phyloP scores from a whole-genome alignment of 2,797 vertebrate species.

The Cyclura pinguis region DNA sequence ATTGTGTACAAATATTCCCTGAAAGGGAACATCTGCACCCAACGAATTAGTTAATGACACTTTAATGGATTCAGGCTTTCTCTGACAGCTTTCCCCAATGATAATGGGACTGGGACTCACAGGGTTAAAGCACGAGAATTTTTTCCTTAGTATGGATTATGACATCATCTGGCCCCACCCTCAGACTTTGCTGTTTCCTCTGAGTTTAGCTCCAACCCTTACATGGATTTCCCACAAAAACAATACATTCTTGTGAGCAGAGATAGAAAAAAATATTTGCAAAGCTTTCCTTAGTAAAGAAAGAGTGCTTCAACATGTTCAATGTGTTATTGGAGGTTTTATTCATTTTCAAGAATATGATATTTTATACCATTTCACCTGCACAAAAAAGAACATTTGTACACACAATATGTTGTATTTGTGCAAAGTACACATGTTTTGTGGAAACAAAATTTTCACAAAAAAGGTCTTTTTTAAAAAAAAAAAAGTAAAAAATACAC shows the following conservation, averaged over 20 bases:
- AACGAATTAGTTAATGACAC: neutral
- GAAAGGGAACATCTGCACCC: conserved; percentile 15
- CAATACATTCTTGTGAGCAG: neutral
- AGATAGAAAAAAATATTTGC: too few species aligned
- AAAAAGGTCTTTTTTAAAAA: too few species aligned
- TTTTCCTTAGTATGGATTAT: neutral
- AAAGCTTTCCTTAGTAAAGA: too few species aligned
- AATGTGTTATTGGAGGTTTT: too few species aligned
- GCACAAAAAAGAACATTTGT: too few species aligned
- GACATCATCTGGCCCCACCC: neutral
- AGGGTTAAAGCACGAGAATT: neutral
- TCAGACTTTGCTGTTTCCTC: neutral
- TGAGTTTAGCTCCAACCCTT: neutral
- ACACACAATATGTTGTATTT: too few species aligned
- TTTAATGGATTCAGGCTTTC: neutral
- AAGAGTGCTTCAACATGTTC: too few species aligned
- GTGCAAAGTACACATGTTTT: too few species aligned
- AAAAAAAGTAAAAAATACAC: too few species aligned
- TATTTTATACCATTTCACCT: too few species aligned
- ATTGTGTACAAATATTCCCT: neutral
- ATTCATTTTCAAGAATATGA: too few species aligned
- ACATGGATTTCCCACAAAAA: neutral
- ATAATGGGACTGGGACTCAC: neutral
- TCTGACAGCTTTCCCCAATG: neutral
- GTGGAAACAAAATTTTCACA: too few species aligned